A percentile compares a stretch with the other conserved stretches of the same genome.
Evolutionary conservation across 64 coral and sea anemone species (phyloP).

Genomic region (Stichodactyla mertensii): DNA sequence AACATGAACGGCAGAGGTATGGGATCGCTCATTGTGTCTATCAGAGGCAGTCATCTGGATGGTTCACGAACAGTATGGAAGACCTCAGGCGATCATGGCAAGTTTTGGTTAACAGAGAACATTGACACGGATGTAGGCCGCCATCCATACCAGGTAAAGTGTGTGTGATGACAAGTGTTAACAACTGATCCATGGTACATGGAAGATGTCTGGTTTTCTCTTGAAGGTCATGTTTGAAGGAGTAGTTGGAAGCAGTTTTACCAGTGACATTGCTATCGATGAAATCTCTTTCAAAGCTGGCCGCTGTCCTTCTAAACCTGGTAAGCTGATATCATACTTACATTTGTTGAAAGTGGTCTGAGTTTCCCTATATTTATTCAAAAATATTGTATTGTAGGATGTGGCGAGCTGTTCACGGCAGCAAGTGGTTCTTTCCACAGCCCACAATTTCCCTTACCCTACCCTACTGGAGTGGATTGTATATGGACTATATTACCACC

Average conservation of each 20-base stretch:
- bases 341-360: too few species aligned
- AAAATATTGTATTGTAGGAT: neutral
- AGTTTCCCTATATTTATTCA: neutral
- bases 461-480: conserved; percentile 14
- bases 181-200: too few species aligned
- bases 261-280: conserved; percentile 17
- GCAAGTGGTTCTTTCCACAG: neutral
- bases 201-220: too few species aligned
- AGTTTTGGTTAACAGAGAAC: neutral
- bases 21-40: neutral
- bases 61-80: neutral
- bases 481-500: conserved; percentile 19
- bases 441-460: conserved; percentile 11
- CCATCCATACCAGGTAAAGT: neutral
- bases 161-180: too few species aligned
- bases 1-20: conserved; percentile 11
- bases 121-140: neutral
- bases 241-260: conserved; percentile 3
- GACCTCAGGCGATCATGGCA: conserved; percentile 16
- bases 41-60: too few species aligned
- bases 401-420: neutral
- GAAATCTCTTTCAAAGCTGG: conserved; percentile 13
- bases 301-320: neutral
- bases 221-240: conserved; percentile 5
- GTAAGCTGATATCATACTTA: neutral